These are phyloP conservation scores for Drosophila auraria DNA, from an alignment of 1,140 invertebrate species.

Conservation along the genomic window DNA sequence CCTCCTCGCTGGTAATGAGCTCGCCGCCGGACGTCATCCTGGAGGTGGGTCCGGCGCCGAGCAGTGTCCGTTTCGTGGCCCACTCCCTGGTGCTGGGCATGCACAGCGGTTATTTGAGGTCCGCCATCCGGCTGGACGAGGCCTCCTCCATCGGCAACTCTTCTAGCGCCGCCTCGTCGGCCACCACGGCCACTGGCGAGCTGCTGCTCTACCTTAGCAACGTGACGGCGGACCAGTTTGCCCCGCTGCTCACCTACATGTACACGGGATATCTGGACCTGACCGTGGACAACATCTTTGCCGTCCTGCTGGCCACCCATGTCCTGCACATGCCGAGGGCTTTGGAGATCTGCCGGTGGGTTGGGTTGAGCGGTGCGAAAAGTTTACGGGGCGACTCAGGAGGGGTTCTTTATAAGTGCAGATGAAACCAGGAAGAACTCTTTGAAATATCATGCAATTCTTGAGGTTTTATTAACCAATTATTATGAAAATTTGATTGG, in stretches of 20 bases:
- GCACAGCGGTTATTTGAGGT: conserved; percentile 90
- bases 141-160: conserved; percentile 46
- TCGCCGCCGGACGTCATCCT: conserved; percentile 88
- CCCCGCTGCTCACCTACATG: conserved; percentile 91
- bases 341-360: conserved; percentile 88
- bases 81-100: conserved; percentile 89
- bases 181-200: conserved; percentile 57
- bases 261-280: conserved; percentile 91
- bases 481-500: too few species aligned
- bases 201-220: conserved; percentile 86
- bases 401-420: too few species aligned
- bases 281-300: conserved; percentile 90
- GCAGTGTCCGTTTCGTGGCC: conserved; percentile 88
- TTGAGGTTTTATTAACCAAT: too few species aligned
- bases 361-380: neutral
- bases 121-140: conserved; percentile 85
- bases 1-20: conserved; percentile 55
- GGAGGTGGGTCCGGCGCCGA: conserved; percentile 87
- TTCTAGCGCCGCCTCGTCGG: neutral
- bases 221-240: conserved; percentile 89
- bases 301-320: conserved; percentile 90
- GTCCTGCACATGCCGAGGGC: conserved; percentile 91
- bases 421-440: too few species aligned
- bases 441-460: too few species aligned
- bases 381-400: neutral